Base-by-base conservation (phyloP, 2,888 invertebrate species). In the Chloroclysta siterata region DNA sequence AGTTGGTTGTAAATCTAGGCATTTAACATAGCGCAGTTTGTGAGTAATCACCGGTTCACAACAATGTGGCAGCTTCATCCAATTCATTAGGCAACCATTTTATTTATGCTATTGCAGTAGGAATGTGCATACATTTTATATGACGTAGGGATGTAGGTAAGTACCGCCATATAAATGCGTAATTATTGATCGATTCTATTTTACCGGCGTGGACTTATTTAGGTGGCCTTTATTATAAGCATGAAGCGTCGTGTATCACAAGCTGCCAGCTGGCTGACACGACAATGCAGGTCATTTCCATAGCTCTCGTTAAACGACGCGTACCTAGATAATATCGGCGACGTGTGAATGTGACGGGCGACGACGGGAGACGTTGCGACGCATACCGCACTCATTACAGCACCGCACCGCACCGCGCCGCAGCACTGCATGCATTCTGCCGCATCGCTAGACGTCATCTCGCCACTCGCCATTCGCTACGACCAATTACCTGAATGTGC, bases 51-150 rank as follows among this genome's bases (percentile, higher is more conserved):
- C 56, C 53, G 39, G 11, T 29, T 52, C 52, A 41, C 22, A n/a
- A 29, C n/a, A 62, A 56, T 62, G 56, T 41, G 61, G 28, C 61
- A 56, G 52, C 46, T 41, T n/a, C 48, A 48, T 41, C n/a, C 29
- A 29, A 29, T n/a, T n/a, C 48, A 50, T 50, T 39, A 39, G 39
- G 4, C 39, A 13, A 39, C 5, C 5, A 5, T n/a, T 6, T 0
- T 4, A 14, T 14, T n/a, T 42, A 5, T n/a, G 42, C n/a, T 14
- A 6, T 10, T 39, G 39, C 10, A 39, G 10, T 13, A 17, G 42
- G 33, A 47, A 41, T 56, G 36, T 14, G 22, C 48, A 48, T 50
- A 48, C 36, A 28, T 48, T 39, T 39, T 39, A 39, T 39, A 39
- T 10, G 47, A 5, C n/a, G 22, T n/a, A 41, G n/a, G 5, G 1